Percentiles rank a stretch among this genome's conserved stretches.
These are phyloP conservation scores for Rhopilema esculentum DNA, from an alignment of 30 jellyfish, hydroid and myxozoan species.

Conservation along the genomic window DNA sequence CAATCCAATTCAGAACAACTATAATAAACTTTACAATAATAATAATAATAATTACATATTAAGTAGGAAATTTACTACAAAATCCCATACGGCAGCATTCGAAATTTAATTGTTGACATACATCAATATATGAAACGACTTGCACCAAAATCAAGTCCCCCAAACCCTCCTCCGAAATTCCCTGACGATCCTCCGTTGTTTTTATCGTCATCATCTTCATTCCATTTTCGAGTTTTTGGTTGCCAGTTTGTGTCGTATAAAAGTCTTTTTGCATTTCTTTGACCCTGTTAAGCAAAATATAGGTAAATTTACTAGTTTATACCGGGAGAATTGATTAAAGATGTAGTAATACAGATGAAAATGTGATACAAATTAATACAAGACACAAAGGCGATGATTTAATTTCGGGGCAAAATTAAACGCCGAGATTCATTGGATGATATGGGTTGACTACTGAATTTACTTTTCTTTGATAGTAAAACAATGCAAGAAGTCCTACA, in stretches of 20 bases:
- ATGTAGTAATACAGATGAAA: no score
- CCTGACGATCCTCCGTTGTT: constrained; percentile 56
- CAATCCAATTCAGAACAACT: not conserved
- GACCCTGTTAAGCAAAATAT: constrained; percentile 9
- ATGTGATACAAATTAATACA: no score
- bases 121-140: constrained; percentile 50
- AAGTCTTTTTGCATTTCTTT: constrained; percentile 9
- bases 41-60: no score
- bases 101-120: not conserved
- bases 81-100: not conserved
- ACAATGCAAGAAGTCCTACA: no score
- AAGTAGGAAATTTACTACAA: not conserved
- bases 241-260: constrained; percentile 6
- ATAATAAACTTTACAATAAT: not conserved
- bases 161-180: constrained; percentile 53
- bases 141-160: constrained; percentile 33
- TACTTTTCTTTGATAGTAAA: no score
- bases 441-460: no score
- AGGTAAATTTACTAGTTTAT: no score
- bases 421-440: no score
- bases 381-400: no score
- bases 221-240: constrained; percentile 33
- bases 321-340: no score
- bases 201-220: constrained; percentile 53
- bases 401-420: no score